Evolutionary conservation across 2,888 invertebrate species (phyloP), one percentile per base, ranked within the genome.

Genomic region (Latheticus oryzae): DNA sequence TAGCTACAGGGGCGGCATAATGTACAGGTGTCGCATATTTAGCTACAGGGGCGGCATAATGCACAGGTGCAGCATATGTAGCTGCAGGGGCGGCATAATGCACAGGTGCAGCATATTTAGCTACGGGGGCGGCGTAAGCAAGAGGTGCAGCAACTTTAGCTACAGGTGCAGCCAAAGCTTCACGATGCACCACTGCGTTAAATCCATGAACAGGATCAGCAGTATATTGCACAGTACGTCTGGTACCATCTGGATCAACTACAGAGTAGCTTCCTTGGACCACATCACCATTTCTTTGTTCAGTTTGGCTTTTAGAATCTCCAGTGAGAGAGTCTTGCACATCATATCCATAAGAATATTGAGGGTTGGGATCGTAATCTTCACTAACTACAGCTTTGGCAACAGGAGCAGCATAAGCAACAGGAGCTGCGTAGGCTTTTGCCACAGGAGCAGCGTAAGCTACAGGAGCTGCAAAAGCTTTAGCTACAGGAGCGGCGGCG

Each of bases 201-300:
- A 84, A 84, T 40, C 83, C 84, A 66, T 83, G 79, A 54, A 81
- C 40, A 3, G 66, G 67, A 33, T 69, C 68, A 12, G 71, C 68
- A 19, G 67, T 64, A 54, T 68, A 69, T 21, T 69, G 65, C 5
- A 68, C 86, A 16, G 83, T 85, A 62, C 86, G 83, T 71, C 83
- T 83, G 51, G 83, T 84, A 66, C 86, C 86, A 70, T 87, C 86
- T 7, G 86, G 84, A 66, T 83, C 83, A 21, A 81, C 73, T 35
- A 84, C 76, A 9, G 82, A 81, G 76, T 84, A 84, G 57, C 81
- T 84, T 75, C 77, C 85, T 73, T 83, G 82, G 33, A 87, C 86
- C 64, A 81, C 81, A 76, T 85, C 85, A 4, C 87, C 87, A 62
- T 79, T 78, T 58, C 87, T 84, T 59, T 83, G 84, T 79, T 87